These are phyloP conservation scores for Drosophila saltans DNA, from an alignment of 1,140 invertebrate genomes.

Conservation along the genomic window DNA sequence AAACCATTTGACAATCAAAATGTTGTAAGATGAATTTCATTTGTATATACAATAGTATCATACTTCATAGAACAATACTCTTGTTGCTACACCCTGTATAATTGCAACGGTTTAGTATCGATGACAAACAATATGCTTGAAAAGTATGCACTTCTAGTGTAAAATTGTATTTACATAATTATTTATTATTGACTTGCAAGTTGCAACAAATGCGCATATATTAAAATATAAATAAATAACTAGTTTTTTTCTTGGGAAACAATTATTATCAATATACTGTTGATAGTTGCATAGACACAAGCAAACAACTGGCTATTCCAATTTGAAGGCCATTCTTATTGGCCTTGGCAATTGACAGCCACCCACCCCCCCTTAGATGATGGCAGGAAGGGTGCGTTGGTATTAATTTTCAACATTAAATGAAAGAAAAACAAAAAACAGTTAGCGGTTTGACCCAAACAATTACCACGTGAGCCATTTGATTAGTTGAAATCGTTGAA, in stretches of 20 bases:
- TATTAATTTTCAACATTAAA: constrained; percentile 39
- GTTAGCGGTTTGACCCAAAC: constrained; percentile 33
- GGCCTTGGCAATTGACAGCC: constrained; percentile 48
- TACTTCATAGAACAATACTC: too few species aligned
- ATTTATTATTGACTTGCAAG: constrained; percentile 40
- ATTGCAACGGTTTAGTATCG: background rate
- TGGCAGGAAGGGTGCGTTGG: constrained; percentile 13
- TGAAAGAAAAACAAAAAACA: constrained; percentile 15
- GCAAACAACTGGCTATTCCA: background rate
- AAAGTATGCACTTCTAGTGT: constrained; percentile 31
- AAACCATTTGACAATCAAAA: too few species aligned
- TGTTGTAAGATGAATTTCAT: too few species aligned
- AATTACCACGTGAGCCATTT: constrained; percentile 55
- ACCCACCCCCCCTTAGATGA: background rate
- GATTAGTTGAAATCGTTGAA: constrained; percentile 30
- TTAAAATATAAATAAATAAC: constrained; percentile 3
- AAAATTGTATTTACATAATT: constrained; percentile 45
- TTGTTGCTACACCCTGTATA: constrained; percentile 21
- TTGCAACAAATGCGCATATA: constrained; percentile 26
- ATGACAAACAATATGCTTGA: constrained; percentile 20
- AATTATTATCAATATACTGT: background rate
- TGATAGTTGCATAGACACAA: background rate
- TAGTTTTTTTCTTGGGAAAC: background rate
- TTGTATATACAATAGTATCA: too few species aligned
- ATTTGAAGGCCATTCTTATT: constrained; percentile 23